phyloP scores from a whole-genome alignment of 2,888 invertebrate genomes.

The Bimastos eiseni region DNA sequence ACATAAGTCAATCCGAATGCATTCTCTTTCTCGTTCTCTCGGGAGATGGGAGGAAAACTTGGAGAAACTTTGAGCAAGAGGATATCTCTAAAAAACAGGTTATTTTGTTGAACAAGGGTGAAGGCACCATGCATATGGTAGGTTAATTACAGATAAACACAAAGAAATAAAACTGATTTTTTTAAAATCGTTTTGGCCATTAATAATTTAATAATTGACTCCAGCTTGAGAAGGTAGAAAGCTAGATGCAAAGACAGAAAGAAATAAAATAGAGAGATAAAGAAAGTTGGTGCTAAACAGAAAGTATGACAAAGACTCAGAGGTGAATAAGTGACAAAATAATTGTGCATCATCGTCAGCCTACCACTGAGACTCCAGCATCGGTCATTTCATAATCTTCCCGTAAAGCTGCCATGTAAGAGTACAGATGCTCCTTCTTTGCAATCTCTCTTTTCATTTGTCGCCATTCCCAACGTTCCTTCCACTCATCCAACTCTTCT shows the following conservation, averaged over 20 bases:
- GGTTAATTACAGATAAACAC: too few relatives aligned
- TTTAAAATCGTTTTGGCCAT: too few relatives aligned
- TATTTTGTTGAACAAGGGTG: too few relatives aligned
- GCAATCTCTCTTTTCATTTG: constrained; percentile 58
- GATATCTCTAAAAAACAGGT: too few relatives aligned
- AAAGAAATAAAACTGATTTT: too few relatives aligned
- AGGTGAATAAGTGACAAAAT: not conserved
- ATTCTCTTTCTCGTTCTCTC: too few relatives aligned
- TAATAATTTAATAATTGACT: not conserved
- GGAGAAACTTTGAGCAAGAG: too few relatives aligned
- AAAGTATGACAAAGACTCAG: not conserved
- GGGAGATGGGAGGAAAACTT: too few relatives aligned
- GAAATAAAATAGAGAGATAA: not conserved
- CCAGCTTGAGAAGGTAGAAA: not conserved
- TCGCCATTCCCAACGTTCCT: constrained; percentile 55
- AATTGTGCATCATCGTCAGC: constrained; percentile 53
- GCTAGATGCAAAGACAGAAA: not conserved
- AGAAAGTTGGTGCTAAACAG: not conserved
- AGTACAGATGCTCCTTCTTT: constrained; percentile 54
- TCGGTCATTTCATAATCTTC: constrained; percentile 52
- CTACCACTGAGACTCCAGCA: constrained; percentile 50
- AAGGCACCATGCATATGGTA: too few relatives aligned
- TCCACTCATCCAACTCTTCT: constrained; percentile 60
- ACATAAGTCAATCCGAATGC: too few relatives aligned
- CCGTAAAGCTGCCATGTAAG: constrained; percentile 55